Conservation (phyloP, 1,140 invertebrate species). For the Glossosoma conforme region DNA sequence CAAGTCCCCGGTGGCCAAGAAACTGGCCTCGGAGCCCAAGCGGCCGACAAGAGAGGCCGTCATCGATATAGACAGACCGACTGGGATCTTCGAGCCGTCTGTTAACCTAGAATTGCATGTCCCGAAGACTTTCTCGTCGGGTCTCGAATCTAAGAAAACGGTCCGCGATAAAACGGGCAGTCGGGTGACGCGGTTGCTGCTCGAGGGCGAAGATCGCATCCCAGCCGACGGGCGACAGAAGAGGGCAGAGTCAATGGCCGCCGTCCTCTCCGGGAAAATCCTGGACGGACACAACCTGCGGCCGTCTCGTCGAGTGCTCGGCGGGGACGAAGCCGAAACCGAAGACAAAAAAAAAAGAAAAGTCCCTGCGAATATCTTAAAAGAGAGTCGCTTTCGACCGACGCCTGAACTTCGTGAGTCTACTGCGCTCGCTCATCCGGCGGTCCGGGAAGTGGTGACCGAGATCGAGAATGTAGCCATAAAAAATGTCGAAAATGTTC, state of each 20-base stretch:
- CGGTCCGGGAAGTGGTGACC: slow-evolving; percentile 24
- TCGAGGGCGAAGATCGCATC: slow-evolving; percentile 33
- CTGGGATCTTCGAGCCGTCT: slow-evolving; percentile 60
- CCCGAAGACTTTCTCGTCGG: slow-evolving; percentile 40
- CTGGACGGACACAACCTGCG: slow-evolving; percentile 48
- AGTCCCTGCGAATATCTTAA: slow-evolving; percentile 18
- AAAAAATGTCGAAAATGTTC: slow-evolving; percentile 28
- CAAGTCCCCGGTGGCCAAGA: slow-evolving; percentile 51
- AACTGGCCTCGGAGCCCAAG: slow-evolving; percentile 43
- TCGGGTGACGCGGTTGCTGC: slow-evolving; percentile 27
- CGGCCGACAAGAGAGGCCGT: slow-evolving; percentile 40
- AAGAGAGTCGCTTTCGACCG: slow-evolving; percentile 26
- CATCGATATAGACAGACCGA: slow-evolving; percentile 50
- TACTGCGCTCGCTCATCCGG: slow-evolving; percentile 9
- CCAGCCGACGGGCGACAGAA: slow-evolving; percentile 23
- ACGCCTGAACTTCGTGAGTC: slow-evolving; percentile 9
- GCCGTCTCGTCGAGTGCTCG: slow-evolving; percentile 45
- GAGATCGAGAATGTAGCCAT: slow-evolving; percentile 36
- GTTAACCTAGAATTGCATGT: slow-evolving; percentile 59
- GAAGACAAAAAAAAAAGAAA: slow-evolving; percentile 45
- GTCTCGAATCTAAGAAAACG: slow-evolving; percentile 11
- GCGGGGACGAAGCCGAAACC: slow-evolving; percentile 36
- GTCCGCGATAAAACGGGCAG: slow-evolving; percentile 18
- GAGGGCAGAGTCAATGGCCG: slow-evolving; percentile 46
- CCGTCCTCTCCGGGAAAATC: slow-evolving; percentile 48